Conservation (phyloP, 2,888 invertebrate genomes). For the Sceliomorpha sp. region DNA sequence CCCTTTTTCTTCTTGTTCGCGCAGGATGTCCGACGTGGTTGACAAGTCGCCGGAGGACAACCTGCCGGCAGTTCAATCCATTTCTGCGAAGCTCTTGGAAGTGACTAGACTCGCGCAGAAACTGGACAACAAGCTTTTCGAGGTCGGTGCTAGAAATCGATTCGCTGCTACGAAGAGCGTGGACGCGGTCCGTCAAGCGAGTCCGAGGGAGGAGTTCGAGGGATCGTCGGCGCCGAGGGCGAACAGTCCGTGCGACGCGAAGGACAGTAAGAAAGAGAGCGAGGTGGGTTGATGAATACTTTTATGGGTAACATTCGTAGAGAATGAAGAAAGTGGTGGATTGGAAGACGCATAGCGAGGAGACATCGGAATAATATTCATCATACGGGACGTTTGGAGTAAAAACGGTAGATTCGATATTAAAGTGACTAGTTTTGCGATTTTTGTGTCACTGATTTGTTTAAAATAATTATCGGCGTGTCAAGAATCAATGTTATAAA, state of each 20-base stretch:
- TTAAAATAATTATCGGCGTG: no score
- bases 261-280: conserved; percentile 6
- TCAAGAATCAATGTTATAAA: no score
- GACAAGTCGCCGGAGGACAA: conserved; percentile 74
- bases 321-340: no score
- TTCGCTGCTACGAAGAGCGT: conserved; percentile 5
- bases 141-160: conserved; percentile 75
- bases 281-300: conserved; percentile 23
- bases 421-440: no score
- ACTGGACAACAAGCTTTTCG: conserved; percentile 82
- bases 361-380: no score
- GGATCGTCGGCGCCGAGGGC: conserved; percentile 4
- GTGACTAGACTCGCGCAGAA: conserved; percentile 86
- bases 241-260: conserved; percentile 2
- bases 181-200: conserved; percentile 3
- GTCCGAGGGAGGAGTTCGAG: conserved; percentile 15
- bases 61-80: conserved; percentile 85
- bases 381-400: no score
- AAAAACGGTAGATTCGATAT: no score
- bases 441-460: no score
- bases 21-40: conserved; percentile 69
- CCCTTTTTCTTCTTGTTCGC: conserved; percentile 17
- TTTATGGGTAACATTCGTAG: no score
- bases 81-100: conserved; percentile 84
- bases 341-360: no score